Evolutionary conservation across 1,140 invertebrate genomes (phyloP).

Genomic region (Coptotermes formosanus): DNA sequence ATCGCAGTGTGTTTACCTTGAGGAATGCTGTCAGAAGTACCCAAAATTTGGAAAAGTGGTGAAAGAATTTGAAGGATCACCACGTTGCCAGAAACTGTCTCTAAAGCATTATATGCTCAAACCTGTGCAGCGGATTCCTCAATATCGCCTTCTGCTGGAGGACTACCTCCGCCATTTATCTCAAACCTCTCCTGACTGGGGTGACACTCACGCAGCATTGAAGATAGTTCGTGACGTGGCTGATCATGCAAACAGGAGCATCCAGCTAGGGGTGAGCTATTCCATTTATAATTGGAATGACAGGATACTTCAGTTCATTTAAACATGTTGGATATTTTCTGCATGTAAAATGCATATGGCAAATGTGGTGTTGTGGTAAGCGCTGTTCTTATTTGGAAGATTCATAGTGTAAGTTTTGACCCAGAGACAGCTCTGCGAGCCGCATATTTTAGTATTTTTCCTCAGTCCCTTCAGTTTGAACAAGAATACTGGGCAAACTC

Average conservation of each 20-base stretch:
- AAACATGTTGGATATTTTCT: not conserved
- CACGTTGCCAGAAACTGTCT: slow-evolving; percentile 62
- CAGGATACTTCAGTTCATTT: not conserved
- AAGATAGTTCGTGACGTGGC: slow-evolving; percentile 71
- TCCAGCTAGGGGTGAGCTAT: slow-evolving; percentile 59
- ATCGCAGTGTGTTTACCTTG: slow-evolving; percentile 59
- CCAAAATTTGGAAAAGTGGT: slow-evolving; percentile 60
- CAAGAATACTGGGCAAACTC: not conserved
- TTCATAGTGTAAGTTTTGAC: no score
- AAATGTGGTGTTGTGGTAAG: no score
- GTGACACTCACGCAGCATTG: slow-evolving; percentile 64
- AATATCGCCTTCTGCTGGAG: slow-evolving; percentile 66
- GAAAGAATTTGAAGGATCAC: slow-evolving; percentile 64
- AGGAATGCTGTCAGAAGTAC: slow-evolving; percentile 61
- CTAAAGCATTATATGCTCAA: slow-evolving; percentile 74
- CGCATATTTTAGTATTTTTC: no score
- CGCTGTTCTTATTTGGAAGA: not conserved
- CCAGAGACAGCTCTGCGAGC: no score
- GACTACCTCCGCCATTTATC: slow-evolving; percentile 64
- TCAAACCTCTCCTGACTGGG: slow-evolving; percentile 60
- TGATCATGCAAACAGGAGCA: slow-evolving; percentile 71
- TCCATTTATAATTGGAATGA: slow-evolving; percentile 26
- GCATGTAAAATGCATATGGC: not conserved
- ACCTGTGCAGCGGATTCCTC: slow-evolving; percentile 71
- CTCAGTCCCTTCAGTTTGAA: no score